Conservation (phyloP, 1,140 invertebrate species). For the Hormaphis cornu region DNA sequence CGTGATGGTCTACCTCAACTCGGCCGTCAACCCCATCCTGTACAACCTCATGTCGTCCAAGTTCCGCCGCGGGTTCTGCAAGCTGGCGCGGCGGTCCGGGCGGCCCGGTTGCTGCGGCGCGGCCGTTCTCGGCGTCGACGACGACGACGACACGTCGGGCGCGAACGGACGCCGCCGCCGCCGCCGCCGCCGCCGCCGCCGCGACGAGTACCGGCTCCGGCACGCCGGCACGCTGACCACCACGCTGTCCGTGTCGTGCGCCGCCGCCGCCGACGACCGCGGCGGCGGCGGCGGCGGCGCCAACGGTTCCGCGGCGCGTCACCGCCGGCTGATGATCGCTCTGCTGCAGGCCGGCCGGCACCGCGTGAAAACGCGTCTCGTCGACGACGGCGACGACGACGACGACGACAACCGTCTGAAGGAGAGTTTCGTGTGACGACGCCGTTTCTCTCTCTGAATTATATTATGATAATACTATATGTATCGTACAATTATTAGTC, state of each 20-base stretch:
- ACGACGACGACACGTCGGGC: neutral
- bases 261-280: neutral
- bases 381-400: neutral
- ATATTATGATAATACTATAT: no score
- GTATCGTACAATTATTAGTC: no score
- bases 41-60: slow-evolving; percentile 88
- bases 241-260: slow-evolving; percentile 36
- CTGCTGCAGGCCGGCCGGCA: neutral
- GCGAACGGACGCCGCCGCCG: slow-evolving; percentile 8
- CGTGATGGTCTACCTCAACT: slow-evolving; percentile 80
- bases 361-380: neutral
- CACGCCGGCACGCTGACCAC: slow-evolving; percentile 36
- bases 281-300: neutral
- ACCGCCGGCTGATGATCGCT: no score
- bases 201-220: slow-evolving; percentile 33
- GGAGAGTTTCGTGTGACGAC: slow-evolving; percentile 16
- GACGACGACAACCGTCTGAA: neutral
- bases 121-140: neutral
- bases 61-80: slow-evolving; percentile 71
- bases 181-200: slow-evolving; percentile 15
- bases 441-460: no score
- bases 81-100: slow-evolving; percentile 40
- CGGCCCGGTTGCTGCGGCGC: neutral
- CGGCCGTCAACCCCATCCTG: slow-evolving; percentile 79
- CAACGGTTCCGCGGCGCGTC: neutral